Evolutionary conservation across 35 echinoderm and acorn worm genomes (phyloP).

Genomic region (Hemicentrotus pulcherrimus): DNA sequence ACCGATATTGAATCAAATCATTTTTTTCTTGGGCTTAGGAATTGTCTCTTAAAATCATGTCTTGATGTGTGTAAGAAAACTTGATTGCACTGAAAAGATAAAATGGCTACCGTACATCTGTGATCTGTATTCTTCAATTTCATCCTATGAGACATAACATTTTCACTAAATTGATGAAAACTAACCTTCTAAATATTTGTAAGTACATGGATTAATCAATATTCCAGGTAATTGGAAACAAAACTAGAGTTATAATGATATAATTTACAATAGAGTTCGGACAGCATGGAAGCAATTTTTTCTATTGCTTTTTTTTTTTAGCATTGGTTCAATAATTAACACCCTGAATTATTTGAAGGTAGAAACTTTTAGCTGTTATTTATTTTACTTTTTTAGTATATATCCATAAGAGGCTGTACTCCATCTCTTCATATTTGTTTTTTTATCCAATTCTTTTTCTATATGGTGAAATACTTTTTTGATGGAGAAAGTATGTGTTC

Average conservation of each 20-base stretch:
- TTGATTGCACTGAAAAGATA: neutral
- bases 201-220: neutral
- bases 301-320: neutral
- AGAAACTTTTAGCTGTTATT: neutral
- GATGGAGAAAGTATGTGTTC: neutral
- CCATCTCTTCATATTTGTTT: neutral
- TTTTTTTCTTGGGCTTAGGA: neutral
- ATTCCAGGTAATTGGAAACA: neutral
- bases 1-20: neutral
- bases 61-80: neutral
- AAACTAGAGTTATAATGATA: no score
- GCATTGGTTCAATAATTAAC: neutral
- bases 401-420: neutral
- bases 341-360: neutral
- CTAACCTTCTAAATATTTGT: neutral
- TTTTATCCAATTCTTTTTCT: neutral
- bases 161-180: neutral
- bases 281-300: no score
- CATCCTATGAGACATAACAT: neutral
- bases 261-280: no score
- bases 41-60: neutral
- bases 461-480: no score
- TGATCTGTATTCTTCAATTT: neutral
- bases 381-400: neutral
- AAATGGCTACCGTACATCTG: neutral